phyloP scores from a whole-genome alignment of 2,888 invertebrate species.

The Stenodema calcarata region DNA sequence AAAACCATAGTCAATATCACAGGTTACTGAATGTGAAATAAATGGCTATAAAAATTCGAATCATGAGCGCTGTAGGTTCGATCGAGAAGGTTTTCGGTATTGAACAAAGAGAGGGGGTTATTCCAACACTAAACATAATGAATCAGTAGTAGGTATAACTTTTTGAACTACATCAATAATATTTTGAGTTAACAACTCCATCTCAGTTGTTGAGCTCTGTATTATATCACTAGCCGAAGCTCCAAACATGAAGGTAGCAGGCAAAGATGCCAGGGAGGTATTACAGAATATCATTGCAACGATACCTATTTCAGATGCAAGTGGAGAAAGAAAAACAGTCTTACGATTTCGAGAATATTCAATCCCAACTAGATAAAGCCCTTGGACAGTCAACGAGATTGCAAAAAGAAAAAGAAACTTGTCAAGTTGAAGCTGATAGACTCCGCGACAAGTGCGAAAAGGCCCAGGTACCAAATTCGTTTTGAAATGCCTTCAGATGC shows the following conservation, averaged over 20 bases:
- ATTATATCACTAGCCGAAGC: neutral
- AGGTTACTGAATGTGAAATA: too few relatives aligned
- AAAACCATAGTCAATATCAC: too few relatives aligned
- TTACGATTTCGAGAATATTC: conserved; percentile 89
- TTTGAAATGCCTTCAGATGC: neutral
- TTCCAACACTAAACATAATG: too few relatives aligned
- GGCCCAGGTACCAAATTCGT: conserved; percentile 71
- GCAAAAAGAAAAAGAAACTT: conserved; percentile 88
- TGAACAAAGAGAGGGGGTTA: too few relatives aligned
- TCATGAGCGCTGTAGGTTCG: too few relatives aligned
- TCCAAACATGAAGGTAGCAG: neutral
- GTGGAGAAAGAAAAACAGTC: conserved; percentile 89
- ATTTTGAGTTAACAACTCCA: too few relatives aligned
- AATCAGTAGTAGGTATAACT: too few relatives aligned
- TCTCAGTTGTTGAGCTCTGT: too few relatives aligned
- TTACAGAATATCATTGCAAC: neutral
- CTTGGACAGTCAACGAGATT: conserved; percentile 84
- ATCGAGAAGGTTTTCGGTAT: too few relatives aligned
- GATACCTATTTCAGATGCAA: conserved; percentile 69
- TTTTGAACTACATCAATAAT: too few relatives aligned
- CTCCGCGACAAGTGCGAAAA: conserved; percentile 89
- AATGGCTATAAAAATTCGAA: too few relatives aligned
- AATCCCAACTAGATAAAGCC: conserved; percentile 89
- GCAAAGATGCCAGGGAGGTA: neutral
- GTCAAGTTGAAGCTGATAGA: conserved; percentile 83